These are phyloP conservation scores for Trisateles emortualis DNA, from an alignment of 2,888 invertebrate species.

Conservation along the genomic window DNA sequence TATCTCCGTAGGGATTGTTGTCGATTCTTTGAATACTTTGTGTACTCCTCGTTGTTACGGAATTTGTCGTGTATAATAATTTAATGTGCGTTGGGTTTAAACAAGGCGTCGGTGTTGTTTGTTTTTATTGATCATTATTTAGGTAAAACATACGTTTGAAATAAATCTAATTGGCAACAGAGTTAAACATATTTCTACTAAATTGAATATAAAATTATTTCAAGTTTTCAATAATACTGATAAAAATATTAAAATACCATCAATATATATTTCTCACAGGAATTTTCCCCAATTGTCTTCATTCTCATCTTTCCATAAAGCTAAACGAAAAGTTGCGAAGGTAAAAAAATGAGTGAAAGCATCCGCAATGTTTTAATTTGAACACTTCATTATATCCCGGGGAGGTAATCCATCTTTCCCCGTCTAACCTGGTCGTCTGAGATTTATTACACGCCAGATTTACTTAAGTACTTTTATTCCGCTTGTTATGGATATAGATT, in stretches of 20 bases:
- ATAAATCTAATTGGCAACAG: too few species aligned
- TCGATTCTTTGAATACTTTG: conserved; percentile 12
- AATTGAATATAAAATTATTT: too few species aligned
- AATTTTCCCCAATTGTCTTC: too few species aligned
- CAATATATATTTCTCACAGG: too few species aligned
- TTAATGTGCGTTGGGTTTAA: conserved; percentile 1
- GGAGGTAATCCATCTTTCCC: conserved; percentile 54
- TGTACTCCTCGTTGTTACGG: conserved; percentile 3
- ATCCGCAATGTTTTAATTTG: conserved; percentile 30
- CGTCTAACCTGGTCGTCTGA: conserved; percentile 47
- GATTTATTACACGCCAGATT: conserved; percentile 69
- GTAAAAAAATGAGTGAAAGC: conserved; percentile 8
- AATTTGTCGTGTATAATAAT: conserved; percentile 2
- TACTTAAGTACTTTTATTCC: conserved; percentile 63
- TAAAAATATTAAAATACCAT: too few species aligned
- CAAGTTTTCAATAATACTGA: too few species aligned
- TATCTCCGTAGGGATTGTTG: conserved; percentile 10
- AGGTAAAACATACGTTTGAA: too few species aligned
- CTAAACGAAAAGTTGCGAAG: conserved; percentile 4
- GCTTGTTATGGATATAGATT: conserved; percentile 53
- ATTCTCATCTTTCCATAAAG: not conserved
- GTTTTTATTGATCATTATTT: too few species aligned
- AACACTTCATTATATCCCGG: conserved; percentile 47
- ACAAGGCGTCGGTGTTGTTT: too few species aligned
- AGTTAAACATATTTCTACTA: too few species aligned